These are phyloP conservation scores for Crambe crambe DNA, from an alignment of 37 sponge, comb jelly and placozoan species.

Conservation along the genomic window DNA sequence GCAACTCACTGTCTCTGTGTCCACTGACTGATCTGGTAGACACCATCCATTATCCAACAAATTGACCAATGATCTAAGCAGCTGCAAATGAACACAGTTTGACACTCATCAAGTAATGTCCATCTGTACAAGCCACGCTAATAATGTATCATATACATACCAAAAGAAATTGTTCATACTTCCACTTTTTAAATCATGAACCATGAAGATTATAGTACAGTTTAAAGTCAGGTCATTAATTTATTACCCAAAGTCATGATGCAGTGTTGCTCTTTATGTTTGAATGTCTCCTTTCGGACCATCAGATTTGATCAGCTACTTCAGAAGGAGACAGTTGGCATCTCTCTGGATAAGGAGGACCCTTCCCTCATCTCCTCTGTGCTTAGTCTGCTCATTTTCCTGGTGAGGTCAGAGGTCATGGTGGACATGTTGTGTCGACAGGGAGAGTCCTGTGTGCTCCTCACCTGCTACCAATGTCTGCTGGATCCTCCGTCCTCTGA, in stretches of 20 bases:
- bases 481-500: slow-evolving; percentile 17
- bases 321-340: slow-evolving; percentile 11
- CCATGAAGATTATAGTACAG: no score
- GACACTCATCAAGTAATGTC: no score
- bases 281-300: slow-evolving; percentile 11
- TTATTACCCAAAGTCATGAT: no score
- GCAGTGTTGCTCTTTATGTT: no score
- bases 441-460: slow-evolving; percentile 22
- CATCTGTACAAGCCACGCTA: no score
- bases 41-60: slow-evolving; percentile 28
- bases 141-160: no score
- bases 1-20: slow-evolving; percentile 19
- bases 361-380: slow-evolving; percentile 16
- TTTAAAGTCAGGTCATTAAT: no score
- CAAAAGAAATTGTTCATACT: no score
- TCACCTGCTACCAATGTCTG: slow-evolving; percentile 43
- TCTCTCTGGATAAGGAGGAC: slow-evolving; percentile 47
- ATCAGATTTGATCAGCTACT: slow-evolving; percentile 35
- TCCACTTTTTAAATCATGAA: no score
- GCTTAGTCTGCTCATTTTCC: slow-evolving; percentile 19
- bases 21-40: slow-evolving; percentile 7
- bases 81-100: not conserved
- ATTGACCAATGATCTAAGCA: slow-evolving; percentile 13
- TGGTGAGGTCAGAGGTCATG: slow-evolving; percentile 15
- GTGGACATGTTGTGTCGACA: slow-evolving; percentile 12